Conservation (phyloP, 2,888 invertebrate species). For the Thera obeliscata region DNA sequence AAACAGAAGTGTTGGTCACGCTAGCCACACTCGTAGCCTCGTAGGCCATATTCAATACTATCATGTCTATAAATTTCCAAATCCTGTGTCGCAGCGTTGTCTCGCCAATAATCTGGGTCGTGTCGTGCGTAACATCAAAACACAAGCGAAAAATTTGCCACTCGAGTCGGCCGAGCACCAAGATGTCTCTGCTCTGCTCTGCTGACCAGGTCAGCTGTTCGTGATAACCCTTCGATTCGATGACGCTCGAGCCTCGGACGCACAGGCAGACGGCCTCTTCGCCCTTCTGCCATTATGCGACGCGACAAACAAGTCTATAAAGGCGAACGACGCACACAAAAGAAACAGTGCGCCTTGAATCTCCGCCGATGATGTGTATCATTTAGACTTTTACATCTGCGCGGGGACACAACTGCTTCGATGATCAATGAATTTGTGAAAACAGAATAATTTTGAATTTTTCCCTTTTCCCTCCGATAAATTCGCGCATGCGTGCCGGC, state of each 20-base stretch:
- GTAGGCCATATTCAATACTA: background rate
- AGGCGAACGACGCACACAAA: slow-evolving; percentile 69
- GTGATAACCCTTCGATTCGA: slow-evolving; percentile 67
- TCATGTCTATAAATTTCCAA: background rate
- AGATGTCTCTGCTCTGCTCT: slow-evolving; percentile 55
- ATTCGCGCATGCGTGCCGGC: slow-evolving; percentile 70
- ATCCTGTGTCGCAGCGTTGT: slow-evolving; percentile 1
- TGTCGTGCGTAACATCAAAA: background rate
- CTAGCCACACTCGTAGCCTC: background rate
- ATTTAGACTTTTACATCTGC: slow-evolving; percentile 49
- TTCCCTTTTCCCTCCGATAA: slow-evolving; percentile 68
- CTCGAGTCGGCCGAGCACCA: slow-evolving; percentile 50
- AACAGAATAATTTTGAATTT: slow-evolving; percentile 56
- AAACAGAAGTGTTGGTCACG: background rate
- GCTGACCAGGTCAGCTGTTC: slow-evolving; percentile 57
- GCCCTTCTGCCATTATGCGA: slow-evolving; percentile 75
- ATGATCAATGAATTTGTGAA: slow-evolving; percentile 63
- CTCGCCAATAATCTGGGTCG: background rate
- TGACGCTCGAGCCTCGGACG: slow-evolving; percentile 64
- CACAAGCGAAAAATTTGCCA: slow-evolving; percentile 52
- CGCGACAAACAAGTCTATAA: slow-evolving; percentile 76
- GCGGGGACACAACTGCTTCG: slow-evolving; percentile 54
- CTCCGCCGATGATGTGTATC: slow-evolving; percentile 75
- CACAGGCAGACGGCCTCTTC: slow-evolving; percentile 65
- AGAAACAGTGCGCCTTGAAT: slow-evolving; percentile 75